phyloP scores from a whole-genome alignment of 2,113 vertebrate species.

The Anseranas semipalmata region DNA sequence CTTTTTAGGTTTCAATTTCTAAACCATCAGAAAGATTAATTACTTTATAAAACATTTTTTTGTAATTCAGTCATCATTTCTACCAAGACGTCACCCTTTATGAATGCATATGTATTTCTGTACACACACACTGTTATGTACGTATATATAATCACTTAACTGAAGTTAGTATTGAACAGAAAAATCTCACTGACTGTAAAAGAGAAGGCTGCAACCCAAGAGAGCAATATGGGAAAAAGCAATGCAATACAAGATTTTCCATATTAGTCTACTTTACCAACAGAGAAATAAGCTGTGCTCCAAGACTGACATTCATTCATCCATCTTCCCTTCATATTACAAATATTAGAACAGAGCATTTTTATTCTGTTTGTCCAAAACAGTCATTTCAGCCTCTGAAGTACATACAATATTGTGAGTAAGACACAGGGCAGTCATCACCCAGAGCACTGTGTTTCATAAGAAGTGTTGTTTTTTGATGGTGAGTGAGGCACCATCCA shows the following conservation, averaged over 20 bases:
- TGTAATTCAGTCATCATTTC: not conserved
- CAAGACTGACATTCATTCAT: not conserved
- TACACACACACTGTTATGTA: no score
- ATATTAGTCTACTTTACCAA: not conserved
- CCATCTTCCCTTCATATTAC: not conserved
- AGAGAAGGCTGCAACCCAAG: not conserved
- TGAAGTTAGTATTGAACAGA: not conserved
- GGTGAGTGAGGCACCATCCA: not conserved
- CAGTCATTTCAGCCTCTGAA: not conserved
- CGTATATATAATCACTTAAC: not conserved
- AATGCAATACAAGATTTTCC: not conserved
- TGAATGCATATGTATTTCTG: not conserved
- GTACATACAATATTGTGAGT: not conserved
- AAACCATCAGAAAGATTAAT: not conserved
- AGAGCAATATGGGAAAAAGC: not conserved
- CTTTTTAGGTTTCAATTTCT: not conserved
- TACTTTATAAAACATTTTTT: not conserved
- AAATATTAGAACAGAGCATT: not conserved
- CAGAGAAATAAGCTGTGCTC: not conserved
- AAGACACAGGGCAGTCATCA: not conserved
- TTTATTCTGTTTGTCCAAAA: not conserved
- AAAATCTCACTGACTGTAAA: not conserved
- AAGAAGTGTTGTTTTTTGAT: not conserved
- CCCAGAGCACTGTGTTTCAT: not conserved
- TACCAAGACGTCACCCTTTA: not conserved